These are phyloP conservation scores for Diphyllodes magnificus DNA, from an alignment of 2,113 vertebrate species.

Conservation along the genomic window DNA sequence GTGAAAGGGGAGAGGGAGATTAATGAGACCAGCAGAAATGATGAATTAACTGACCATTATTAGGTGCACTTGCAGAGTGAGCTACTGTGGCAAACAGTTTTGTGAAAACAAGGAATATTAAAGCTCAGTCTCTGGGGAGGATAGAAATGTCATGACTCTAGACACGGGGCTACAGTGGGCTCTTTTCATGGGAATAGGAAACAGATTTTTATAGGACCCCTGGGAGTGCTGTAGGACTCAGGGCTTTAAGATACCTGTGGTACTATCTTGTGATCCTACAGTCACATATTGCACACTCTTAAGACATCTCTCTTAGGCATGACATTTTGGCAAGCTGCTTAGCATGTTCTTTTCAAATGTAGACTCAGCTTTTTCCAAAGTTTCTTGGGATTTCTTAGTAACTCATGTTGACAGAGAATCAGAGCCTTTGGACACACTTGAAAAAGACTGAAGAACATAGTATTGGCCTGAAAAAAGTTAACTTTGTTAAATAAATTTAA, in stretches of 20 bases:
- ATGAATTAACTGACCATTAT: not conserved
- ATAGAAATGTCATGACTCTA: not conserved
- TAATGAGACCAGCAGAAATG: not conserved
- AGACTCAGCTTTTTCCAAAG: not conserved
- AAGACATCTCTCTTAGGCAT: not conserved
- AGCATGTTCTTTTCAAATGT: not conserved
- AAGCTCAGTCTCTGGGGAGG: not conserved
- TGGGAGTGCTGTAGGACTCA: not conserved
- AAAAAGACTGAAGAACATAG: not conserved
- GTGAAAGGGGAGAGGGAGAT: not conserved
- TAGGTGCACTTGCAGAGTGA: not conserved
- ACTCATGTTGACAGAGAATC: not conserved
- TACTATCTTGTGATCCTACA: not conserved
- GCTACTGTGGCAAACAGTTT: not conserved
- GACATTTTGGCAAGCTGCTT: not conserved
- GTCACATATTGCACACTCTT: not conserved
- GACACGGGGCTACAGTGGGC: not conserved
- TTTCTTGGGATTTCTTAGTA: not conserved
- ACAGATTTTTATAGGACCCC: not conserved
- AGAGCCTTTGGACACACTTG: not conserved
- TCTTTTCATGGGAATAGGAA: not conserved
- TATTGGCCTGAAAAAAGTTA: not conserved
- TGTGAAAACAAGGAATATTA: not conserved
- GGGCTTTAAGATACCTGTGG: not conserved
- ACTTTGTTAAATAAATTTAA: slow-evolving; percentile 14